Conservation (phyloP, 2,797 vertebrate genomes). For the Pterois miles region DNA sequence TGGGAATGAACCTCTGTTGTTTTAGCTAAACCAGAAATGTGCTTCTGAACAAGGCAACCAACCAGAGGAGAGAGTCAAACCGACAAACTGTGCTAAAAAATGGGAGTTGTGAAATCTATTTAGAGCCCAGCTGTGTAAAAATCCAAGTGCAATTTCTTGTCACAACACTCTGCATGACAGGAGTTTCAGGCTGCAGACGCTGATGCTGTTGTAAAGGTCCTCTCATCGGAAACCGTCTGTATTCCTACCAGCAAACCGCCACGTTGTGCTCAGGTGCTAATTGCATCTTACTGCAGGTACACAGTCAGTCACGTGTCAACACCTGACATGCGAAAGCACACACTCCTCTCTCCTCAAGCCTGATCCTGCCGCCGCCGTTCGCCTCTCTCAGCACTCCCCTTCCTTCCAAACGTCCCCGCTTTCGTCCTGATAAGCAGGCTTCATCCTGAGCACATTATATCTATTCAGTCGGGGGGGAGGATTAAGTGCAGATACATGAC, state of each 20-base stretch:
- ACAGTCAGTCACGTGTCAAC: slow-evolving; percentile 28
- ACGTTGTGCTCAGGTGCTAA: slow-evolving; percentile 18
- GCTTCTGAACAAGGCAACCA: slow-evolving; percentile 13
- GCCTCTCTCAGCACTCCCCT: slow-evolving; percentile 41
- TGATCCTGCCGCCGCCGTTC: slow-evolving; percentile 47
- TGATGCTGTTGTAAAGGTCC: slow-evolving; percentile 7
- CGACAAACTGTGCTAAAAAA: slow-evolving; percentile 15
- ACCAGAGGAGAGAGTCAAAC: neutral
- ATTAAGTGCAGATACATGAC: slow-evolving; percentile 75
- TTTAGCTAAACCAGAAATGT: slow-evolving; percentile 32
- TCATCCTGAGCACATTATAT: slow-evolving; percentile 69
- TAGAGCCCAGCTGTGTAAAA: slow-evolving; percentile 37
- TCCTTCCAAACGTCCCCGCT: slow-evolving; percentile 21
- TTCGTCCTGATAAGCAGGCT: slow-evolving; percentile 59
- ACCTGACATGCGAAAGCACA: too few species aligned
- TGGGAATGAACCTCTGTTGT: slow-evolving; percentile 33
- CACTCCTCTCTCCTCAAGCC: slow-evolving; percentile 55
- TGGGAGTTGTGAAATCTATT: slow-evolving; percentile 56
- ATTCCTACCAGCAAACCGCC: slow-evolving; percentile 43
- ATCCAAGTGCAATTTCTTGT: slow-evolving; percentile 27
- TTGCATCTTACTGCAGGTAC: slow-evolving; percentile 42
- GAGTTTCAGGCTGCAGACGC: slow-evolving; percentile 23
- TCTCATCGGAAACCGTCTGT: slow-evolving; percentile 5
- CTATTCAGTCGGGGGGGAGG: slow-evolving; percentile 55
- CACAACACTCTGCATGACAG: slow-evolving; percentile 30